Evolutionary conservation across 2,113 vertebrate species (phyloP), one percentile per base, ranked within the genome.

Genomic region (Lampris megalopsis): DNA sequence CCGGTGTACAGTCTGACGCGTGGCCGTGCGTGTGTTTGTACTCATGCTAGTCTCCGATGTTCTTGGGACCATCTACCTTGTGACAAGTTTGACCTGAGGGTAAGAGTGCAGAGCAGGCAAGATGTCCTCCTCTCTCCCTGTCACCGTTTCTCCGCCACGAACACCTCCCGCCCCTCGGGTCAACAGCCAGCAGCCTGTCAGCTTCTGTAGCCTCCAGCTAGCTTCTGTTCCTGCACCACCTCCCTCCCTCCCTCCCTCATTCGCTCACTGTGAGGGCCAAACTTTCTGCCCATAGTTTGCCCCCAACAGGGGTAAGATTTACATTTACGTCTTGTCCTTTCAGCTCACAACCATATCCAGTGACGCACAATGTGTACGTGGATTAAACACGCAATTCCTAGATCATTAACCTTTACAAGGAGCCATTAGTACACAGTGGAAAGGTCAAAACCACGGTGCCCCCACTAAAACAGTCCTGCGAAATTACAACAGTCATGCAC

Each of bases 21-120:
- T 57, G 61, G 47, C 56, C 9, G 43, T 58, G 74, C 68, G 65
- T 60, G 68, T 67, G 54, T 59, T 49, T 36, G 40, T 52, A 66
- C 54, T 45, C 59, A 7, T 54, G 36, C 43, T 43, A 42, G 35
- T 1, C 53, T 63, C 71, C 62, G 10, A 9, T 52, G 68, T 65
- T 75, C 64, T 5, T 9, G 42, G 59, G 77, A 70, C 56, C 52
- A 1, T 81, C 73, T 71, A 65, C 71, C 79, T 65, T 50, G 58
- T 85, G 83, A 86, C 84, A 85, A 83, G 73, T 87, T 90, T 77
- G 72, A 89, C 69, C 71, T 86, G 77, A 83, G 88, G 87, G 79
- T 91, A 87, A 92, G n/a, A 90, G 84, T 80, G 89, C 89, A 87
- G 85, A 88, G 82, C 85, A 88, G 85, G 86, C 89, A 86, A 81